phyloP scores from a whole-genome alignment of 2,113 vertebrate genomes.

The Hemiscyllium ocellatum region DNA sequence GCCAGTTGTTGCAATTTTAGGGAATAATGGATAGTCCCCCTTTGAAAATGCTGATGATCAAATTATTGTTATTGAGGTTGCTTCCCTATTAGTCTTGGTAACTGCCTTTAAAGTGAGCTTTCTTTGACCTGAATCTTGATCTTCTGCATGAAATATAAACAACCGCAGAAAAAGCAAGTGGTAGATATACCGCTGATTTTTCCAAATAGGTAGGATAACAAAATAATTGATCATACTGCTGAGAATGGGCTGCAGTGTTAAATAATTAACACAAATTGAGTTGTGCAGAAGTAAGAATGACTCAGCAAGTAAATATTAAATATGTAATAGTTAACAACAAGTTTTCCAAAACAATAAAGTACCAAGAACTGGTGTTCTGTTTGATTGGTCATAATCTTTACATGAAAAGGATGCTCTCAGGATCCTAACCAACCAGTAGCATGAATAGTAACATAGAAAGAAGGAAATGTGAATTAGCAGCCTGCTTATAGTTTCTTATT shows the following conservation, averaged over 20 bases:
- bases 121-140: not conserved
- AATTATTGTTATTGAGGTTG: not conserved
- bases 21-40: not conserved
- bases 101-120: not conserved
- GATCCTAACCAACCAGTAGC: not conserved
- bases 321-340: not conserved
- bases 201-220: not conserved
- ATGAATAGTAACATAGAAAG: not conserved
- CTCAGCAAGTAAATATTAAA: not conserved
- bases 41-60: not conserved
- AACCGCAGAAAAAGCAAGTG: not conserved
- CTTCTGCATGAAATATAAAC: not conserved
- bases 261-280: not conserved
- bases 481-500: not conserved
- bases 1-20: not conserved
- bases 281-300: not conserved
- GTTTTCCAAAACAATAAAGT: not conserved
- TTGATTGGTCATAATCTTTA: not conserved
- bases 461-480: not conserved
- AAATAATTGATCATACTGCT: not conserved
- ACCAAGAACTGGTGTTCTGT: not conserved
- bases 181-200: not conserved
- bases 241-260: not conserved
- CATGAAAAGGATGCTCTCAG: not conserved
- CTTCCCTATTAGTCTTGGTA: not conserved